phyloP scores from a whole-genome alignment of 2,113 vertebrate species.

The Tyrannus savana region DNA sequence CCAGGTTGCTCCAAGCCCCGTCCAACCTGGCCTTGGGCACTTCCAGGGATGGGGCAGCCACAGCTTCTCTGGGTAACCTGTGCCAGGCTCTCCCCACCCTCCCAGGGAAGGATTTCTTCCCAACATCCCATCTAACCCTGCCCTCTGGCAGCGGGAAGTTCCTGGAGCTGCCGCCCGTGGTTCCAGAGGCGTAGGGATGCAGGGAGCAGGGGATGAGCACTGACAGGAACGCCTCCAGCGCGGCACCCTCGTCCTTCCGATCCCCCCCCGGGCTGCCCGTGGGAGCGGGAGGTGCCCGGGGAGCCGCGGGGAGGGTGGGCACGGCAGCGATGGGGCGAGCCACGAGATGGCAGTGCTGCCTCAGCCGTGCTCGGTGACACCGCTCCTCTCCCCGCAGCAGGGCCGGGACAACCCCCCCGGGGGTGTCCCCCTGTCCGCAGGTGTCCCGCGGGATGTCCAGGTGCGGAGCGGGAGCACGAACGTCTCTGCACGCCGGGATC shows the following conservation, averaged over 20 bases:
- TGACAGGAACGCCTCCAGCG: accelerated
- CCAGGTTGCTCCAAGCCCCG: not conserved
- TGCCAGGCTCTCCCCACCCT: not conserved
- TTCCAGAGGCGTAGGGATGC: not conserved
- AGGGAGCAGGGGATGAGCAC: accelerated
- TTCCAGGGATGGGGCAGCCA: not conserved
- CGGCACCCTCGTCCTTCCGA: accelerated
- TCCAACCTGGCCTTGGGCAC: not conserved
- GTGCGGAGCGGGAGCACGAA: accelerated
- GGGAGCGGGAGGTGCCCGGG: not conserved
- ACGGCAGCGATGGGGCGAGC: not conserved
- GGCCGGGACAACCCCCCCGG: accelerated
- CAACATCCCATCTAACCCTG: accelerated
- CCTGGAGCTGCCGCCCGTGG: accelerated
- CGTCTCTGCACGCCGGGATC: not conserved
- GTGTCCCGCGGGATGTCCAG: accelerated
- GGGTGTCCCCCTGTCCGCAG: not conserved
- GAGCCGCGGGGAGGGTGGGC: not conserved
- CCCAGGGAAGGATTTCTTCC: not conserved
- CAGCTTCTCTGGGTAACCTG: not conserved
- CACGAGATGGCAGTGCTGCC: conserved; percentile 29
- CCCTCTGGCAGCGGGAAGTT: not conserved
- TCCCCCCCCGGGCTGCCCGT: accelerated
- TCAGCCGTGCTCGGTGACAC: not conserved
- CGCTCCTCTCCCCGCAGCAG: accelerated